These are phyloP conservation scores for Smutsia temminckii DNA, from an alignment of 2,797 vertebrate genomes.

Conservation along the genomic window DNA sequence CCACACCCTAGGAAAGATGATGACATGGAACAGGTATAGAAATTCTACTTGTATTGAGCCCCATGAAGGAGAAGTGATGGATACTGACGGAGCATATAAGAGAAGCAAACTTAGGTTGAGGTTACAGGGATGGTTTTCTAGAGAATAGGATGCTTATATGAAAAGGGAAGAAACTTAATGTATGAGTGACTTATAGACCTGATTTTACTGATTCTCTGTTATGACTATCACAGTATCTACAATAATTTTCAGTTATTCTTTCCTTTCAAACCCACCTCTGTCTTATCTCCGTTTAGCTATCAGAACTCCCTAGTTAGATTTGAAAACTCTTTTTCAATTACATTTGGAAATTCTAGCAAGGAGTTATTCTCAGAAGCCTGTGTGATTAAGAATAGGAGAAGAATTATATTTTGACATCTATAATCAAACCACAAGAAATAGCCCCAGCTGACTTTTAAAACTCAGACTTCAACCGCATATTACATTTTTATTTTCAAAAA, in stretches of 20 bases:
- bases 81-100: background rate
- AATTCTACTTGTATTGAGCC: background rate
- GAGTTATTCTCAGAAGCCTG: background rate
- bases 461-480: constrained; percentile 21
- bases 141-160: background rate
- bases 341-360: constrained; percentile 49
- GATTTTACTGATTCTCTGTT: background rate
- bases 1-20: background rate
- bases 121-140: background rate
- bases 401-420: constrained; percentile 40
- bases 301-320: background rate
- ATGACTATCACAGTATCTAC: background rate
- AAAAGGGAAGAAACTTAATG: background rate
- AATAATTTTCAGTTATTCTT: background rate
- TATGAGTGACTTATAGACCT: background rate
- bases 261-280: background rate
- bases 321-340: constrained; percentile 47
- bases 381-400: constrained; percentile 36
- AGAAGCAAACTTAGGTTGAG: background rate
- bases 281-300: background rate
- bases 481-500: constrained; percentile 41
- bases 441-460: constrained; percentile 49
- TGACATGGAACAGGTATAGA: background rate
- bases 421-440: constrained; percentile 54
- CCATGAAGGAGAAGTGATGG: background rate